Base-by-base conservation (phyloP, 2,888 invertebrate species). In the Hipparchia semele region DNA sequence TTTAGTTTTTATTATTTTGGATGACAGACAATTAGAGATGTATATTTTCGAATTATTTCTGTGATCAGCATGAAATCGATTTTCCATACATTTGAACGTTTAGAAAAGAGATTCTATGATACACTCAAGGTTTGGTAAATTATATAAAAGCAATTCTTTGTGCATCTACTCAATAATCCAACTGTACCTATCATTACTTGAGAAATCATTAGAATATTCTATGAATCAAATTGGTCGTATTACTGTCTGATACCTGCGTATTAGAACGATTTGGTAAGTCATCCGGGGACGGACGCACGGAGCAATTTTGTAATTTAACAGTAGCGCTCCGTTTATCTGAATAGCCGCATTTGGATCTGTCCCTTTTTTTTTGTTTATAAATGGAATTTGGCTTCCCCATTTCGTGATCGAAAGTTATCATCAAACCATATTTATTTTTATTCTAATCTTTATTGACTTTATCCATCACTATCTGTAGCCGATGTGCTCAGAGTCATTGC, bases 241-340 rank as follows among this genome's bases (percentile, higher is more conserved):
- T 10, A 8, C 68, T 23, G 33, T 70, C 53, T 58, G 56, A 33
- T 51, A 70, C 62, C 59, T 65, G 54, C 62, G 71, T 59, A 76
- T 75, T 73, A 73, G 45, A 68, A 61, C 46, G 62, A 68, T 74
- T 66, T 71, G 53, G 71, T 71, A 69, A 71, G 70, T 58, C 74
- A 68, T 56, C 68, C 68, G 74, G 64, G 56, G 53, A 60, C 49
- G 64, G 61, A 9, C n/a, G 67, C 68, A 68, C 64, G 46, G 73
- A 74, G 79, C 81, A 78, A 83, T 84, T 81, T 82, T 76, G 80
- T 82, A 82, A 84, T 85, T 84, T 82, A 82, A 82, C 85, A 82
- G 85, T 83, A 85, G 85, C 84, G 67, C 75, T 70, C 75, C 80
- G 77, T 79, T 85, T 84, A 84, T 85, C 82, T 81, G 73, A 79